These are phyloP conservation scores for Germaria angustata DNA, from an alignment of 2,888 invertebrate genomes.

Conservation along the genomic window DNA sequence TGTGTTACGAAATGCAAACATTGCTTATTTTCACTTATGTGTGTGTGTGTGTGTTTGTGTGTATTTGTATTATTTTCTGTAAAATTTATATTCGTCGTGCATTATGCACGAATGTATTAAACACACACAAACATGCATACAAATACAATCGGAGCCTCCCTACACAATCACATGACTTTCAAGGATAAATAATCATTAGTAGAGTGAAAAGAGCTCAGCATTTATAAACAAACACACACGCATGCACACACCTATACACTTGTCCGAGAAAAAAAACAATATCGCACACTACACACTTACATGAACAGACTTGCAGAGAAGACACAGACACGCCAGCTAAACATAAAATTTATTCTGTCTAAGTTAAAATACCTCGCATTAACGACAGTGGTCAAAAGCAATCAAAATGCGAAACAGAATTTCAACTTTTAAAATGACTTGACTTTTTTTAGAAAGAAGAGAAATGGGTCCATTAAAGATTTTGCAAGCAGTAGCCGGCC, in stretches of 20 bases:
- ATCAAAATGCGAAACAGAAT: background rate
- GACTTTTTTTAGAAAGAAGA: too few species aligned
- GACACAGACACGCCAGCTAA: slow-evolving; percentile 21
- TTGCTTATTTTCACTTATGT: background rate
- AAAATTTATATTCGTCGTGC: slow-evolving; percentile 40
- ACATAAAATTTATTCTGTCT: slow-evolving; percentile 19
- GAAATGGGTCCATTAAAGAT: too few species aligned
- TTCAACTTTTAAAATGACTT: too few species aligned
- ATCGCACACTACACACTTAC: background rate
- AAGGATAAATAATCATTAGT: slow-evolving; percentile 65
- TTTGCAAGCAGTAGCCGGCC: too few species aligned
- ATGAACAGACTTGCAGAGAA: slow-evolving; percentile 23
- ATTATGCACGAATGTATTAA: slow-evolving; percentile 34
- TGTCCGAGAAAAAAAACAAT: background rate
- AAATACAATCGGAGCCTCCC: background rate
- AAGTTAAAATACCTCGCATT: slow-evolving; percentile 1
- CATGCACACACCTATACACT: background rate
- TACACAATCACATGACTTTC: slow-evolving; percentile 62
- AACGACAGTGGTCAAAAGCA: background rate
- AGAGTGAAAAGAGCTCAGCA: slow-evolving; percentile 48
- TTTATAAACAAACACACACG: background rate
- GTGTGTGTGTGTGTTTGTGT: background rate
- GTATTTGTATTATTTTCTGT: slow-evolving; percentile 2
- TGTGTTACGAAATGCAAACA: slow-evolving; percentile 1
- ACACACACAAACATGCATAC: background rate